Evolutionary conservation across 2,113 vertebrate genomes (phyloP).

Genomic region (Chamaetylas fuelleborni): DNA sequence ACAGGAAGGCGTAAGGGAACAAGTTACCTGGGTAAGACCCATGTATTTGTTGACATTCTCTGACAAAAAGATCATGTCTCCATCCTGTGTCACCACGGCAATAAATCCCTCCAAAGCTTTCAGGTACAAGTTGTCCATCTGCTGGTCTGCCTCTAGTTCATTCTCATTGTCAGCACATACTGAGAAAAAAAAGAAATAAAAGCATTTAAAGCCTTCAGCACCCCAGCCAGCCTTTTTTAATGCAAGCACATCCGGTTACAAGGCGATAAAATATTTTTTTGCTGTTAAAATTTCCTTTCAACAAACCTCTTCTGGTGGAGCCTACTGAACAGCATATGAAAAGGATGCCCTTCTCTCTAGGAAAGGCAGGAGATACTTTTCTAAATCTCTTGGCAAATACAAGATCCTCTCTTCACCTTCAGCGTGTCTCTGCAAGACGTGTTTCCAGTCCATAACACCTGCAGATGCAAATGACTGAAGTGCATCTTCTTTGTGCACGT

Average conservation of each 20-base stretch:
- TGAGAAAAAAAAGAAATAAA: not conserved
- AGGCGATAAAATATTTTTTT: not conserved
- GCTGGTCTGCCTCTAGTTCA: conserved; percentile 70
- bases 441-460: not conserved
- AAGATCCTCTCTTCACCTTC: not conserved
- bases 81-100: conserved; percentile 87
- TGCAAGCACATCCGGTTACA: not conserved
- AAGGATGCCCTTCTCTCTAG: not conserved
- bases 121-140: conserved; percentile 82
- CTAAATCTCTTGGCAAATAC: not conserved
- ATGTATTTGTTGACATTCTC: conserved; percentile 92
- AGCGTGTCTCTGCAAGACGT: rapidly evolving
- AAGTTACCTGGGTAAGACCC: conserved; percentile 91
- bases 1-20: not conserved
- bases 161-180: conserved; percentile 75
- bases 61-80: conserved; percentile 93
- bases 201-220: not conserved
- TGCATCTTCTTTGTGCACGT: rapidly evolving
- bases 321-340: not conserved
- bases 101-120: conserved; percentile 91
- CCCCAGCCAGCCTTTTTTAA: not conserved
- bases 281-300: not conserved
- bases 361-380: not conserved
- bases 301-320: not conserved
- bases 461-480: not conserved